Percentiles rank a stretch among this genome's conserved stretches.
Evolutionary conservation across 2,113 vertebrate genomes (phyloP).

Genomic region (Ondatra zibethicus): DNA sequence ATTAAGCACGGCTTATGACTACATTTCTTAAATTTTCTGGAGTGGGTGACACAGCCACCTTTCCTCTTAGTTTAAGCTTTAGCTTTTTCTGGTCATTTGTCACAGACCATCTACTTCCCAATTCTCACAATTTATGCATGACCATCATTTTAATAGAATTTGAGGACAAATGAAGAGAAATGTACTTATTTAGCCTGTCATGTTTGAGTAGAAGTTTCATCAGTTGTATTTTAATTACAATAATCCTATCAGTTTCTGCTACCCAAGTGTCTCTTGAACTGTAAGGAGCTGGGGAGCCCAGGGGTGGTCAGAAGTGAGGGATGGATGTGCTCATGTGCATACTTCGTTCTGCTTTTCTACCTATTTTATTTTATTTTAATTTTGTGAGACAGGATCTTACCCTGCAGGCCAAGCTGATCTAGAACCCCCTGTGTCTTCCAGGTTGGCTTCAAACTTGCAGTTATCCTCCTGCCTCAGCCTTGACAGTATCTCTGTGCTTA

Average conservation of each 20-base stretch:
- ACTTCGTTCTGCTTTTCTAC: background rate
- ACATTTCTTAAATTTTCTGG: background rate
- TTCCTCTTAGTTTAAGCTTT: background rate
- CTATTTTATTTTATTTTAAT: background rate
- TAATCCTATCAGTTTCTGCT: background rate
- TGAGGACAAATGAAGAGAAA: background rate
- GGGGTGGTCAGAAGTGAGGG: background rate
- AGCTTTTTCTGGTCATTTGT: slow-evolving; percentile 29
- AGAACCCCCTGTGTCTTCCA: background rate
- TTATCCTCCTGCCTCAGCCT: background rate
- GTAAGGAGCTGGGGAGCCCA: background rate
- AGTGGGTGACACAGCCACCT: background rate
- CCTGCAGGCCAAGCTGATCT: too few species aligned
- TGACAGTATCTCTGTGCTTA: background rate
- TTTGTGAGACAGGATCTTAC: background rate
- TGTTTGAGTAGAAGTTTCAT: background rate
- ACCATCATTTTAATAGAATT: background rate
- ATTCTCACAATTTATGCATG: background rate
- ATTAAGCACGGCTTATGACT: background rate
- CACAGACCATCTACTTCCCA: background rate
- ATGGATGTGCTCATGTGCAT: background rate
- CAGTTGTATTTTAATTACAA: background rate
- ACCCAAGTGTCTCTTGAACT: background rate
- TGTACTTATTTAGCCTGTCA: background rate
- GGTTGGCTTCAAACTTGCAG: background rate